phyloP scores from a whole-genome alignment of 1,140 invertebrate species.

The Drosophila tsacasi region DNA sequence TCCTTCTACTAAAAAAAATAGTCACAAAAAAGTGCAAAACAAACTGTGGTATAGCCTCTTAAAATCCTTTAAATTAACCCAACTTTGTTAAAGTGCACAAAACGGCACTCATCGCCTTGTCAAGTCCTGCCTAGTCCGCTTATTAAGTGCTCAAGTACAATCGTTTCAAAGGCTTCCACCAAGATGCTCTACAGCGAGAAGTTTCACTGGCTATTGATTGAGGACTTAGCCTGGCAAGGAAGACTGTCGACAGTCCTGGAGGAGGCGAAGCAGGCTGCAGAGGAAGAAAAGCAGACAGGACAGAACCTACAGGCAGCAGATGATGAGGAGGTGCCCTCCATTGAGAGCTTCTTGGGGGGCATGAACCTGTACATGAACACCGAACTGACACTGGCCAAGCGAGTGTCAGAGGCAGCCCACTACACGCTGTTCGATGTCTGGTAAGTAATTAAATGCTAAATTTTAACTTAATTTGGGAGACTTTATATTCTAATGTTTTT shows the following conservation, averaged over 20 bases:
- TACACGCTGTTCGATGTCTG: slow-evolving; percentile 79
- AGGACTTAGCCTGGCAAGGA: slow-evolving; percentile 78
- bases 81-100: not conserved
- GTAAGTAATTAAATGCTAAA: slow-evolving; percentile 44
- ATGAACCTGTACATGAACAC: slow-evolving; percentile 84
- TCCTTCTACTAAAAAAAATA: too few species aligned
- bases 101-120: slow-evolving; percentile 1
- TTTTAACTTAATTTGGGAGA: not conserved
- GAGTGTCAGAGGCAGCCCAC: slow-evolving; percentile 51
- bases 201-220: slow-evolving; percentile 85
- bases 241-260: slow-evolving; percentile 23
- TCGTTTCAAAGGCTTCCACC: slow-evolving; percentile 78
- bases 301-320: slow-evolving; percentile 22
- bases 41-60: too few species aligned
- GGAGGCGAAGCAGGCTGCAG: not conserved
- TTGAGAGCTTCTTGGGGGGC: slow-evolving; percentile 80
- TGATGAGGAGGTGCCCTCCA: slow-evolving; percentile 46
- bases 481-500: not conserved
- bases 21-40: too few species aligned
- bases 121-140: slow-evolving; percentile 28
- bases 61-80: not conserved
- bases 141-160: slow-evolving; percentile 76
- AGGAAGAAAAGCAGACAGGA: slow-evolving; percentile 20
- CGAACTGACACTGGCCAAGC: slow-evolving; percentile 79
- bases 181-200: slow-evolving; percentile 83